phyloP scores from a whole-genome alignment of 2,797 vertebrate species.

The Poecilia gillii region DNA sequence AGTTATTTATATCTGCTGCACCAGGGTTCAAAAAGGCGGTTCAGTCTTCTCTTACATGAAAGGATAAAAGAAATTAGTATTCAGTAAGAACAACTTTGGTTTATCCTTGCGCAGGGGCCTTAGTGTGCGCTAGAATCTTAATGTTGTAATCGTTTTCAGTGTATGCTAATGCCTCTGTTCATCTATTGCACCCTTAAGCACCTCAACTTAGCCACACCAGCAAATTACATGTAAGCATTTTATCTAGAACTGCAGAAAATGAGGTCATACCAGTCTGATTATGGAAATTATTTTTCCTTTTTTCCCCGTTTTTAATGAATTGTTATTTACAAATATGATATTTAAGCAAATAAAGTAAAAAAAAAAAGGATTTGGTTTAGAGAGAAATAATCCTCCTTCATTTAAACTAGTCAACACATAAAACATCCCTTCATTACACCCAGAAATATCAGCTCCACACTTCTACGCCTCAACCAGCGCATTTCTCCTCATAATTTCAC shows the following conservation, averaged over 20 bases:
- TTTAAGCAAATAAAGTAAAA: neutral
- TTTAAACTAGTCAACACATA: neutral
- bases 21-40: constrained; percentile 48
- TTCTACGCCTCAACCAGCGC: constrained; percentile 1
- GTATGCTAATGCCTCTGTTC: constrained; percentile 9
- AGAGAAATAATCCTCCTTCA: neutral
- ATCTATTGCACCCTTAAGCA: neutral
- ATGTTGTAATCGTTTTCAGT: constrained; percentile 15
- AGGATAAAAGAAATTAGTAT: constrained; percentile 51
- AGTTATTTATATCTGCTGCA: constrained; percentile 43
- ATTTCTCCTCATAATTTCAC: constrained; percentile 28
- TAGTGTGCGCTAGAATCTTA: constrained; percentile 11
- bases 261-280: neutral
- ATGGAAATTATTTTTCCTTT: neutral
- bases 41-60: constrained; percentile 43
- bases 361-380: neutral
- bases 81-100: constrained; percentile 22
- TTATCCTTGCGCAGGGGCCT: constrained; percentile 28
- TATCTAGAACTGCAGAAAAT: neutral
- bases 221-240: neutral
- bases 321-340: neutral
- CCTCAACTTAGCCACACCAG: neutral
- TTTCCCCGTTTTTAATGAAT: neutral
- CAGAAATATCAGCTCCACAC: neutral
- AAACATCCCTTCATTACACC: neutral